Percentiles rank a stretch among this genome's conserved stretches.
These are phyloP conservation scores for Littorina saxatilis DNA, from an alignment of 1,140 invertebrate genomes.

Conservation along the genomic window DNA sequence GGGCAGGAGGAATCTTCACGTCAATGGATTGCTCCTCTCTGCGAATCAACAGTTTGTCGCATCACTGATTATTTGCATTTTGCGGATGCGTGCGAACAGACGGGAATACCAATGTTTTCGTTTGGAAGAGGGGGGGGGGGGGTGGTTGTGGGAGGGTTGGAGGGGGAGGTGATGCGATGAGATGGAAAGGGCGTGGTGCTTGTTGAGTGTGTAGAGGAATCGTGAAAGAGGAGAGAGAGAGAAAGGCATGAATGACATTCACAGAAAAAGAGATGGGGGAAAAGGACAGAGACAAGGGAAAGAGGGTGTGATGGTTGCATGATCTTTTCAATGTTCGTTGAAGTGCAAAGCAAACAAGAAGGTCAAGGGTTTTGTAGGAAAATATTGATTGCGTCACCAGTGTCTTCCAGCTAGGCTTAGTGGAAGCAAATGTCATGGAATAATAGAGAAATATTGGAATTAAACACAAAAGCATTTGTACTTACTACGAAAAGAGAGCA, in stretches of 20 bases:
- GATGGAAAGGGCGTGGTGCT: neutral
- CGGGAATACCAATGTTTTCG: neutral
- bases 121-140: neutral
- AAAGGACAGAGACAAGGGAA: no score
- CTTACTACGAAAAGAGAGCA: no score
- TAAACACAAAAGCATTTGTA: no score
- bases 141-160: neutral
- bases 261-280: neutral
- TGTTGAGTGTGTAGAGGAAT: neutral
- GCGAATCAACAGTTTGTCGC: conserved; percentile 16
- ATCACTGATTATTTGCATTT: conserved; percentile 11
- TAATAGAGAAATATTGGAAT: no score
- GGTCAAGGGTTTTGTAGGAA: no score
- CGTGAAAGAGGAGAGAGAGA: conserved; percentile 2
- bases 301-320: no score
- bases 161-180: neutral
- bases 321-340: no score
- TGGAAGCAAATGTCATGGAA: no score
- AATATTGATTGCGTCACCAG: no score
- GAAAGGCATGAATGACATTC: neutral
- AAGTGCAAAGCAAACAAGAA: no score
- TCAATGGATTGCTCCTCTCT: neutral
- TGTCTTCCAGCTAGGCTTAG: no score
- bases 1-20: neutral
- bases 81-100: conserved; percentile 1